A percentile compares a stretch with the other conserved stretches of the same genome.
Conservation (phyloP, 2,797 vertebrate species). For the Sebastes oblongus region DNA sequence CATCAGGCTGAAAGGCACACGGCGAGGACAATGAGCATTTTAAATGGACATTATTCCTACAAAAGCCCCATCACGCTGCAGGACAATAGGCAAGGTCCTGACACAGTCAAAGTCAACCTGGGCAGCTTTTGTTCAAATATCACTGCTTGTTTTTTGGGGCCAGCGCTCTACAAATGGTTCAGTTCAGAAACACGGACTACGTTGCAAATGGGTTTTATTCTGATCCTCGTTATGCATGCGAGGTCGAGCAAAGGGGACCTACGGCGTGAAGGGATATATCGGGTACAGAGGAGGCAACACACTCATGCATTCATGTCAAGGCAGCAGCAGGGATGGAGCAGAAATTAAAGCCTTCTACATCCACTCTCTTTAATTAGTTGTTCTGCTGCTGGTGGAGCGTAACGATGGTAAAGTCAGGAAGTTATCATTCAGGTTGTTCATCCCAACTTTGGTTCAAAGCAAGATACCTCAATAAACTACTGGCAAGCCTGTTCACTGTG, state of each 20-base stretch:
- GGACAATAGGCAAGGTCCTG: slow-evolving; percentile 48
- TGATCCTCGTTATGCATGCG: neutral
- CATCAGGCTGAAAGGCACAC: slow-evolving; percentile 51
- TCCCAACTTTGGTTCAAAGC: neutral
- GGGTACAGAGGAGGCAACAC: neutral
- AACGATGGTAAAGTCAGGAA: neutral
- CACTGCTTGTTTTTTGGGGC: slow-evolving; percentile 19
- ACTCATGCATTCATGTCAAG: neutral
- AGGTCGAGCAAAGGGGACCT: neutral
- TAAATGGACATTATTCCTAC: slow-evolving; percentile 65
- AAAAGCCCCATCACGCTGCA: slow-evolving; percentile 38
- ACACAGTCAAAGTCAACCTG: slow-evolving; percentile 55
- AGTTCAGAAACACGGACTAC: slow-evolving; percentile 4
- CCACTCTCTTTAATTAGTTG: neutral
- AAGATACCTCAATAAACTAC: neutral
- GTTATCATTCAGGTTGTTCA: neutral
- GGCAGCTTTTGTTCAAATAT: slow-evolving; percentile 54
- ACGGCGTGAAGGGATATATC: neutral
- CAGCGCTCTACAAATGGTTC: neutral
- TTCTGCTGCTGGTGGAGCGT: neutral
- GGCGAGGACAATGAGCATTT: slow-evolving; percentile 60
- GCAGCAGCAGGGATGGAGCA: neutral
- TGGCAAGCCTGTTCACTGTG: neutral
- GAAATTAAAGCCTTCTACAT: neutral
- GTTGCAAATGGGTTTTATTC: slow-evolving; percentile 29